Evolutionary conservation across 2,888 invertebrate genomes (phyloP).

Genomic region (Hirtodrosophila trivittata): DNA sequence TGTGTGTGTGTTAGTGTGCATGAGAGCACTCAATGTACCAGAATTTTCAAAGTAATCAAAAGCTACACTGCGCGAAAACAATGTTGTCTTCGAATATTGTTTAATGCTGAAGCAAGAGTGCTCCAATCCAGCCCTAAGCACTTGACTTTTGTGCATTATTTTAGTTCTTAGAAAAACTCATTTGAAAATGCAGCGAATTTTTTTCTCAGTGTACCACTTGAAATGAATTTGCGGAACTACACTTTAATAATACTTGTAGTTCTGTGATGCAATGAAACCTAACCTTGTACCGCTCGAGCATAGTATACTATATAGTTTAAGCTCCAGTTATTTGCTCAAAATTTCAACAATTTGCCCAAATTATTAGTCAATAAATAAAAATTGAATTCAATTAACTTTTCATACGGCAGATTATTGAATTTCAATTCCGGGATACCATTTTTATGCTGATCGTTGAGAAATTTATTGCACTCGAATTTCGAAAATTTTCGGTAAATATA

Average conservation of each 20-base stretch:
- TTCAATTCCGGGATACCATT: conserved; percentile 23
- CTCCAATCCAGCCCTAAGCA: too few relatives aligned
- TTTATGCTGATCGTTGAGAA: conserved; percentile 43
- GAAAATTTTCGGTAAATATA: too few relatives aligned
- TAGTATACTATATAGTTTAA: background rate
- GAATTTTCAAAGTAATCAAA: conserved; percentile 25
- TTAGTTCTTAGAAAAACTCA: background rate
- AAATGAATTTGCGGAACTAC: conserved; percentile 48
- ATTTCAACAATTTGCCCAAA: conserved; percentile 23
- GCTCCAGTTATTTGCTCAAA: conserved; percentile 2
- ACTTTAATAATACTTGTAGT: conserved; percentile 23
- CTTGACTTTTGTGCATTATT: too few relatives aligned
- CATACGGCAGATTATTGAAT: conserved; percentile 53
- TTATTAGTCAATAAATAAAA: conserved; percentile 32
- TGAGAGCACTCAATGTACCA: conserved; percentile 9
- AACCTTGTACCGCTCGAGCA: conserved; percentile 31
- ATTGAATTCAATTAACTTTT: conserved; percentile 67
- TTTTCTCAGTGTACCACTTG: conserved; percentile 27
- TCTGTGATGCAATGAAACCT: background rate
- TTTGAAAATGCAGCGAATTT: background rate
- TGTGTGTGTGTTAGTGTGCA: conserved; percentile 27
- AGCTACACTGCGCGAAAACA: conserved; percentile 36
- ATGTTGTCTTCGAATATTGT: background rate
- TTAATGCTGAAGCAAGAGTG: too few relatives aligned
- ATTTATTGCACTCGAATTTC: too few relatives aligned